Percentiles rank a stretch among this genome's conserved stretches.
These are phyloP conservation scores for Melipona quadrifasciata DNA, from an alignment of 1,140 invertebrate genomes.

Conservation along the genomic window DNA sequence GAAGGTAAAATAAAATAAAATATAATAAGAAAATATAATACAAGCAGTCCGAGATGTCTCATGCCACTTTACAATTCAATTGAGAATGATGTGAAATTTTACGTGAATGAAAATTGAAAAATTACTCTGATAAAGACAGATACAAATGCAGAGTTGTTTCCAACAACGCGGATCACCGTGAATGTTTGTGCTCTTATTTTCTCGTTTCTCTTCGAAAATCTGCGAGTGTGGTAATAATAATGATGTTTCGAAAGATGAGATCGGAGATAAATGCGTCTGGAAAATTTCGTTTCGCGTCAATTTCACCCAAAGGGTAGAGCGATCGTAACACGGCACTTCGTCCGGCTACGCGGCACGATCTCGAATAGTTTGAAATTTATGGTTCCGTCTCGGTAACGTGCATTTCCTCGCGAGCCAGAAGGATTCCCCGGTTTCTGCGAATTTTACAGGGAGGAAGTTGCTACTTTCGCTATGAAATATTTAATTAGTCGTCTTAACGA, in stretches of 20 bases:
- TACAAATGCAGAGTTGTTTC: no score
- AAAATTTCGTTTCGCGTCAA: neutral
- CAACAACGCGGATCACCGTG: no score
- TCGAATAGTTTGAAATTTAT: slow-evolving; percentile 67
- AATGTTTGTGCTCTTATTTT: no score
- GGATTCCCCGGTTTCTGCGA: slow-evolving; percentile 39
- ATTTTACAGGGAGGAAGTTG: slow-evolving; percentile 66
- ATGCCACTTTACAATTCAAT: no score
- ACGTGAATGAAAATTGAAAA: no score
- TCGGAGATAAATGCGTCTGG: neutral
- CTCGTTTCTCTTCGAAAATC: no score
- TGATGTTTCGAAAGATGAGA: neutral
- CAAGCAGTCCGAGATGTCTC: no score
- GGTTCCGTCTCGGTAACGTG: slow-evolving; percentile 52
- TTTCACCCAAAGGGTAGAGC: neutral
- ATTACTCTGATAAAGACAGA: no score
- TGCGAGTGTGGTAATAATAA: no score
- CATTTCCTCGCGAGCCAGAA: slow-evolving; percentile 42
- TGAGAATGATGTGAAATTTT: no score
- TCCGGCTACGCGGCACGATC: neutral
- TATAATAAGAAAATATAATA: no score
- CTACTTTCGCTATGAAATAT: slow-evolving; percentile 62
- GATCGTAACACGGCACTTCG: slow-evolving; percentile 16
- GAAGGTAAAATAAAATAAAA: no score
- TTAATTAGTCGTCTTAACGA: slow-evolving; percentile 70